Evolutionary conservation across 2,888 invertebrate species (phyloP), one percentile per base, ranked within the genome.

Genomic region (Drosophila nr. perissopoda): DNA sequence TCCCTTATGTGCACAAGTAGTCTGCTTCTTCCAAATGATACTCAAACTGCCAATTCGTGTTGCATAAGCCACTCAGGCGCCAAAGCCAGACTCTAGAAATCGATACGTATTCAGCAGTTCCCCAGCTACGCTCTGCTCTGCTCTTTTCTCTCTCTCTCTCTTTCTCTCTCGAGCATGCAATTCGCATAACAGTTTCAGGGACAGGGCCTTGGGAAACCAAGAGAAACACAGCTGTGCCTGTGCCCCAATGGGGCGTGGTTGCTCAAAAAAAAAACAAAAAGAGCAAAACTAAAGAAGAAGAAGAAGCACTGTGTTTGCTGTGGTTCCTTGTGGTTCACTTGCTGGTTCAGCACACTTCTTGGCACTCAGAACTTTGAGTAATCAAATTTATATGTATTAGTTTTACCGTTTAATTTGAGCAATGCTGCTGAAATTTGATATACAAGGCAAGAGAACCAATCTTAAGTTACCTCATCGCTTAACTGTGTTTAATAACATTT

Each of bases 1-100:
- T 3, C 25, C 18, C 34, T 13, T n/a, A n/a, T 34, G 25, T 34
- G 51, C 33, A 8, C 10, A 34, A 60, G n/a, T 36, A 18, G 38
- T 73, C 46, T 21, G n/a, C 4, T 36, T 73, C 46, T 18, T n/a
- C 4, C 36, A 33, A 51, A 36, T 73, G 67, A 36, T 49, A 68
- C 49, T 60, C 34, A 53, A 63, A 62, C 34, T 53, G 56, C 0
- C 48, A 62, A 42, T 36, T 27, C 27, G 42, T 53, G 56, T 74
- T 74, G 59, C 70, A 70, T 74, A 77, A 79, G 70, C n/a, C 48
- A 5, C 31, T 27, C 21, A 27, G 61, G 0, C 16, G n/a, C 33
- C 7, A 27, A 48, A 76, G 75, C 54, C 48, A 18, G 58, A 34
- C 66, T 68, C 49, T 52, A 38, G 56, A 48, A 78, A 76, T 76